A percentile compares a stretch with the other conserved stretches of the same genome.
Conservation (phyloP, 1,140 invertebrate species). For the Euura lappo region DNA sequence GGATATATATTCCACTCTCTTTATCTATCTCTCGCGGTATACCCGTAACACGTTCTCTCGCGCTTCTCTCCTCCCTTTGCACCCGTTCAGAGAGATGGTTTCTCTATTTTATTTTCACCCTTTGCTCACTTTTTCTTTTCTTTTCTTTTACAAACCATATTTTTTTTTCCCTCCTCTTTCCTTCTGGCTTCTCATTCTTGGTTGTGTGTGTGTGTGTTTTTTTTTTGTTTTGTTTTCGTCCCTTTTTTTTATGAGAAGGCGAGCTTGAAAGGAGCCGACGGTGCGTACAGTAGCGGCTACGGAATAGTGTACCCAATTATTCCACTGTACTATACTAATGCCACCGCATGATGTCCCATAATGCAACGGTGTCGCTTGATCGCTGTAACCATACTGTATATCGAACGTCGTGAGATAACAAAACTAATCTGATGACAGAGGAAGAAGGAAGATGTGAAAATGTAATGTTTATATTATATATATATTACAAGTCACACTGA, state of each 20-base stretch:
- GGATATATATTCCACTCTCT: neutral
- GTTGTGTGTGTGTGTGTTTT: slow-evolving; percentile 21
- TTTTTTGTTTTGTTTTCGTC: slow-evolving; percentile 17
- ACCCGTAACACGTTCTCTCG: neutral
- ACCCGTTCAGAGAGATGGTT: slow-evolving; percentile 10
- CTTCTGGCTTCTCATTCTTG: slow-evolving; percentile 16
- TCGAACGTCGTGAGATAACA: too few relatives aligned
- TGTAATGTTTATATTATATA: too few relatives aligned
- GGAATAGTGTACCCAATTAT: slow-evolving; percentile 57
- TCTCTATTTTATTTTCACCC: slow-evolving; percentile 21
- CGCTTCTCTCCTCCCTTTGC: neutral
- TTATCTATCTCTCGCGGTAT: slow-evolving; percentile 5
- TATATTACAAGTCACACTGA: too few relatives aligned
- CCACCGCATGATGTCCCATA: slow-evolving; percentile 35
- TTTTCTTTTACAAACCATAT: slow-evolving; percentile 12
- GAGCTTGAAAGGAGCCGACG: slow-evolving; percentile 35
- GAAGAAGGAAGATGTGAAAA: too few relatives aligned
- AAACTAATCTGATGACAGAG: too few relatives aligned
- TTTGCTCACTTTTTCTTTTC: slow-evolving; percentile 22
- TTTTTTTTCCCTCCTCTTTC: neutral
- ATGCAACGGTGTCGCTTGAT: slow-evolving; percentile 17
- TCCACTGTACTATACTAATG: slow-evolving; percentile 49
- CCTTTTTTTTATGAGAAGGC: slow-evolving; percentile 4
- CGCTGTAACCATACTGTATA: too few relatives aligned
- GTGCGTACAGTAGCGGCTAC: slow-evolving; percentile 47